Conservation (phyloP, 2,113 vertebrate genomes). For the Nansenia antarctica region DNA sequence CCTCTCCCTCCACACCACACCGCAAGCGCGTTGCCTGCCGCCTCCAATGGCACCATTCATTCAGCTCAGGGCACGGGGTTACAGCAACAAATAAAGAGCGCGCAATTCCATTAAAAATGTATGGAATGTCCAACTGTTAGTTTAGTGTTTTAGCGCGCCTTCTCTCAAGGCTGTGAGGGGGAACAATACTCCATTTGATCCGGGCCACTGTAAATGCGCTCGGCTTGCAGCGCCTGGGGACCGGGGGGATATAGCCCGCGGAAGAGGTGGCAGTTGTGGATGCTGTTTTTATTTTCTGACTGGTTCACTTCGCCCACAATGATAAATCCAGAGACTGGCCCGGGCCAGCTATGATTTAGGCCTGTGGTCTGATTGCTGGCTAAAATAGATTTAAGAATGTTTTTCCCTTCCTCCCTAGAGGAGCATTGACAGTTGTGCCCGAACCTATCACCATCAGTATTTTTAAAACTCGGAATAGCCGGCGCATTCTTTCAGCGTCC, state of each 20-base stretch:
- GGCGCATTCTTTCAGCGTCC: slow-evolving; percentile 64
- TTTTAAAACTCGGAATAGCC: slow-evolving; percentile 76
- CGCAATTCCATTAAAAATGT: slow-evolving; percentile 83
- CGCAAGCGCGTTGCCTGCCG: slow-evolving; percentile 63
- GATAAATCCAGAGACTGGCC: slow-evolving; percentile 61
- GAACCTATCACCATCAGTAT: slow-evolving; percentile 66
- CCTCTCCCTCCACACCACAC: slow-evolving; percentile 45
- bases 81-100: slow-evolving; percentile 88
- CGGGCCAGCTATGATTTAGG: slow-evolving; percentile 52
- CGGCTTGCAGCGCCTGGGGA: slow-evolving; percentile 49
- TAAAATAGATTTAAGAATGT: slow-evolving; percentile 70
- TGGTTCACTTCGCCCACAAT: slow-evolving; percentile 57
- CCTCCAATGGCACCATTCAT: slow-evolving; percentile 81
- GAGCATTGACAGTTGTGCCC: slow-evolving; percentile 71
- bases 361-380: slow-evolving; percentile 61
- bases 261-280: slow-evolving; percentile 54
- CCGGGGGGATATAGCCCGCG: no score
- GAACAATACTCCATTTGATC: slow-evolving; percentile 75
- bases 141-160: slow-evolving; percentile 78
- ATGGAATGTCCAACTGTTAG: slow-evolving; percentile 87
- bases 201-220: slow-evolving; percentile 59
- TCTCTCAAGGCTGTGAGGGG: slow-evolving; percentile 65
- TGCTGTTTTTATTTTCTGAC: slow-evolving; percentile 58
- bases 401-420: slow-evolving; percentile 65
- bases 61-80: slow-evolving; percentile 82